Evolutionary conservation across 2,113 vertebrate genomes (phyloP), one percentile per base, ranked within the genome.

Genomic region (Nerophis lumbriciformis): DNA sequence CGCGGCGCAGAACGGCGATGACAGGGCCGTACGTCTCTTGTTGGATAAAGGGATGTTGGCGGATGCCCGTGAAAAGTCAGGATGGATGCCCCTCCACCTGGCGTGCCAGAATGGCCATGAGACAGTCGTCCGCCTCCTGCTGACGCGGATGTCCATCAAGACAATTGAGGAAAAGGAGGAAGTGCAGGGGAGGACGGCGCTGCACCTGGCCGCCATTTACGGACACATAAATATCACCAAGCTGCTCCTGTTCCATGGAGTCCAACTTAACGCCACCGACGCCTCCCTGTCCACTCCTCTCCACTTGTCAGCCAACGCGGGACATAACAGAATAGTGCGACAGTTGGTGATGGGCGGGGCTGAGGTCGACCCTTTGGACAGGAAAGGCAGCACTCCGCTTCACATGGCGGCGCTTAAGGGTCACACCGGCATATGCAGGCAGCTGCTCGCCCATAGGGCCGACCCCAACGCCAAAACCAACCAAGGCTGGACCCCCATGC

Each of bases 61-160:
- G 0, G 65, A 93, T 16, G 81, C 84, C 37, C 83, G 52, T 45
- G 94, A 96, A 71, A 89, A 73, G 0, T 81, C 90, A 0, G 90
- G 89, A 0, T 94, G 94, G 94, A 93, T 81, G 0, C 88, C 93
- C 0, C 82, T 95, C 52, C 93, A 94, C 76, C 66, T 97, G 81
- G 92, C 93, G 2, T 83, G 90, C 0, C 94, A 96, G 87, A 95
- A 94, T 14, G 91, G 93, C 76, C 92, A 92, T 0, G 93, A 96
- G 75, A 87, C 87, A 0, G 86, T 94, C 52, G 92, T 90, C 4
- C 70, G 85, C 6, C 85, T 93, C 13, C 89, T 98, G 63, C 85
- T 94, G 7, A 92, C 90, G 1, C 88, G 87, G 16, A 82, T 92
- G 45, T 85, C 88, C 1, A 44, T 70, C 36, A 70, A 71, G 19